phyloP scores from a whole-genome alignment of 1,140 invertebrate genomes.

The Pseudomyrmex pallidus region DNA sequence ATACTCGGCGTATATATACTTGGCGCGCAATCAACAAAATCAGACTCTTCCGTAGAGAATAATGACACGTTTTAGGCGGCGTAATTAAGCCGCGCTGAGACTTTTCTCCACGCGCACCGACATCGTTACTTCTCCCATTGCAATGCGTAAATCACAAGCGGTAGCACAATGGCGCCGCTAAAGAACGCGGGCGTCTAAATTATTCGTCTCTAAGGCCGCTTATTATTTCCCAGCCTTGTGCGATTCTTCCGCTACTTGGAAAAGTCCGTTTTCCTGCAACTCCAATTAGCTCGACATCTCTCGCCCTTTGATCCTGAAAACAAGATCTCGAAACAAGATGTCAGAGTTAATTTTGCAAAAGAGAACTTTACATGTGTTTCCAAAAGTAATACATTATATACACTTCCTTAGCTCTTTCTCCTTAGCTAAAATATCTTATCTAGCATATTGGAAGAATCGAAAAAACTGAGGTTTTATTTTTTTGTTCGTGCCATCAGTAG shows the following conservation, averaged over 20 bases:
- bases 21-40: conserved; percentile 67
- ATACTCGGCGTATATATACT: conserved; percentile 39
- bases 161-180: conserved; percentile 45
- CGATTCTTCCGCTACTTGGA: conserved; percentile 30
- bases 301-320: neutral
- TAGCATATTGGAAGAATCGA: too few relatives aligned
- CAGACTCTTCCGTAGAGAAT: conserved; percentile 46
- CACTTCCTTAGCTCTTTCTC: too few relatives aligned
- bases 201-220: neutral
- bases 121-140: conserved; percentile 30
- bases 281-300: conserved; percentile 5
- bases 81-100: conserved; percentile 63
- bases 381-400: neutral
- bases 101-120: conserved; percentile 38
- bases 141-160: conserved; percentile 51
- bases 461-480: too few relatives aligned
- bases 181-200: conserved; percentile 29
- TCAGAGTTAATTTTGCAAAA: neutral
- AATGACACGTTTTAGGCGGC: conserved; percentile 71
- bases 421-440: too few relatives aligned
- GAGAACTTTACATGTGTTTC: neutral
- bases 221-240: conserved; percentile 1
- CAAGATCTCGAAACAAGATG: neutral
- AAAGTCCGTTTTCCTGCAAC: conserved; percentile 20
- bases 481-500: too few relatives aligned